Conservation (phyloP, 2,888 invertebrate species). For the Amphipoea oculea region DNA sequence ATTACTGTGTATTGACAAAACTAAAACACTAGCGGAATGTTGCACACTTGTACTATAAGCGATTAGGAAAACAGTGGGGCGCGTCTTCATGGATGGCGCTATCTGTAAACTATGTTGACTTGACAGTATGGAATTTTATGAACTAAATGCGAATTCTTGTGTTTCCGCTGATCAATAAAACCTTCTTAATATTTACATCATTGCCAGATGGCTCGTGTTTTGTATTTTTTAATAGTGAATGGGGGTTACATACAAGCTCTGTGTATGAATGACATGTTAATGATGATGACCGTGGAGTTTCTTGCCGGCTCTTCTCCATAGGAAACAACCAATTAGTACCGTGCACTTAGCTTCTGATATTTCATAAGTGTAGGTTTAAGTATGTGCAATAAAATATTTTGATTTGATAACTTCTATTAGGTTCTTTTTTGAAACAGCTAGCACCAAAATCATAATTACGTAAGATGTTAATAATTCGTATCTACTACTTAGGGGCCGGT, state of each 20-base stretch:
- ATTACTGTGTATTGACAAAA: too few species aligned
- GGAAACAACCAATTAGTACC: too few species aligned
- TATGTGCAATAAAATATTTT: background rate
- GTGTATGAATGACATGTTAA: background rate
- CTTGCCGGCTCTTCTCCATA: too few species aligned
- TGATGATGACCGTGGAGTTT: too few species aligned
- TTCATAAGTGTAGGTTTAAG: too few species aligned
- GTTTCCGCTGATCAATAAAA: background rate
- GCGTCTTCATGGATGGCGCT: too few species aligned
- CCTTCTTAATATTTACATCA: background rate
- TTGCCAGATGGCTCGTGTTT: background rate
- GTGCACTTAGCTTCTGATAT: too few species aligned
- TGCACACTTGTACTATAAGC: too few species aligned
- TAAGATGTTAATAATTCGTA: too few species aligned
- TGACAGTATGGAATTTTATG: background rate
- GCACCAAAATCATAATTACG: background rate
- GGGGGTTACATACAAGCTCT: background rate
- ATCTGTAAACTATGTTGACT: background rate
- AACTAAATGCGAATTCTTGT: background rate
- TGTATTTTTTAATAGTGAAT: background rate
- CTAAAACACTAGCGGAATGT: too few species aligned
- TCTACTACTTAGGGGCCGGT: background rate
- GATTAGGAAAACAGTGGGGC: too few species aligned
- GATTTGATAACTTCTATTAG: background rate
- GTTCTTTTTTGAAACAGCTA: background rate